These are phyloP conservation scores for Apostichopus californicus DNA, from an alignment of 35 echinoderm and acorn worm species.

Conservation along the genomic window DNA sequence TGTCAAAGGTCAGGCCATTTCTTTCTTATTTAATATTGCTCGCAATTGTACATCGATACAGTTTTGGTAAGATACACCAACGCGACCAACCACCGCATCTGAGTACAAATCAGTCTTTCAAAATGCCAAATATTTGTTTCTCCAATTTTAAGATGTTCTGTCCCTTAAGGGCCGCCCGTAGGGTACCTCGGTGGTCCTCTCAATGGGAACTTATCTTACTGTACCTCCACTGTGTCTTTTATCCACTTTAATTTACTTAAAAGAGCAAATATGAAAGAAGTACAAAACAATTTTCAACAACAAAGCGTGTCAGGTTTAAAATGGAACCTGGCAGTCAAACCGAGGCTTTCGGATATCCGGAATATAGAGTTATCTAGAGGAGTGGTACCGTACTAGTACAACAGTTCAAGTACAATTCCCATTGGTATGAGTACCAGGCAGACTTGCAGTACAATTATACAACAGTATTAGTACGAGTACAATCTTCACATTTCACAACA, in stretches of 20 bases:
- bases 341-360: not conserved
- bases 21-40: not conserved
- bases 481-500: no score
- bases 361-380: no score
- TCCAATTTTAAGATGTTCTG: not conserved
- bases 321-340: not conserved
- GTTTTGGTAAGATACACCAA: not conserved
- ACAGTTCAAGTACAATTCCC: no score
- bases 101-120: not conserved
- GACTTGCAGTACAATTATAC: no score
- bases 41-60: not conserved
- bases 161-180: conserved; percentile 18
- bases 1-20: not conserved
- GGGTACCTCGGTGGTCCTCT: conserved; percentile 20
- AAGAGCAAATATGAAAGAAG: not conserved
- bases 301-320: not conserved
- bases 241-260: not conserved
- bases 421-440: no score
- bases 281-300: not conserved
- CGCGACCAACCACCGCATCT: not conserved
- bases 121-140: conserved; percentile 49
- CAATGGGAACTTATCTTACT: not conserved
- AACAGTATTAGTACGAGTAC: no score
- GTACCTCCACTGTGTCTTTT: not conserved
- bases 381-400: no score